Base-by-base conservation (phyloP, 2,797 vertebrate genomes). In the Cottoperca gobio region DNA sequence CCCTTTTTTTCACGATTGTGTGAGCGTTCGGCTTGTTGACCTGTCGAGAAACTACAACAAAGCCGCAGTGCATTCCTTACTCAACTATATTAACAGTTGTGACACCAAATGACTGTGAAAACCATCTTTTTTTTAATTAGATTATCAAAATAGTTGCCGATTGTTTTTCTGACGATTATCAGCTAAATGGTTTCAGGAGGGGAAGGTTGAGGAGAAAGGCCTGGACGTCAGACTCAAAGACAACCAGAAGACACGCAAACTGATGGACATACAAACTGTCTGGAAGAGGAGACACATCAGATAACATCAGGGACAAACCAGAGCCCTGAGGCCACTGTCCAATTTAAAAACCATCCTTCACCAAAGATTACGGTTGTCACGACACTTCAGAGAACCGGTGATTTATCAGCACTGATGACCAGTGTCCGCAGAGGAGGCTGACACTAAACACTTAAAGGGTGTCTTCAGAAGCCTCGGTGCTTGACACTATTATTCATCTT, bases 281-380 rank as follows among this genome's bases (percentile, higher is more conserved):
- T 55, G 52, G 53, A 67, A 24, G 50, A 73, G 46, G 43, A 42
- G 6, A 78, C 58, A 77, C 65, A 76, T 66, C 76, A 60, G 71
- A 73, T 75, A 73, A 77, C 62, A 76, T 68, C 60, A 63, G 57
- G 35, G 24, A 57, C 53, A 33, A 31, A 59, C 46, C 50, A 21
- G 52, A 35, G 59, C 75, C 79, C 81, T 0, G 45, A 58, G 78
- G 77, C 73, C 8, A n/a, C 24, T 9, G 79, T 52, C 83, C 82
- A 79, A 81, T 84, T 81, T 66, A 68, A 76, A 43, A 65, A 26
- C 58, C 64, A 50, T 79, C 79, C 48, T 71, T 83, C 79, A 76
- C 40, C 61, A 12, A 23, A 82, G 73, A 88, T 88, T 74, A 81
- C 4, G 24, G 55, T 75, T 17, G 28, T 42, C 40, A 50, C 49